Evolutionary conservation across 2,113 vertebrate genomes (phyloP), one percentile per base, ranked within the genome.

Genomic region (Micromys minutus): DNA sequence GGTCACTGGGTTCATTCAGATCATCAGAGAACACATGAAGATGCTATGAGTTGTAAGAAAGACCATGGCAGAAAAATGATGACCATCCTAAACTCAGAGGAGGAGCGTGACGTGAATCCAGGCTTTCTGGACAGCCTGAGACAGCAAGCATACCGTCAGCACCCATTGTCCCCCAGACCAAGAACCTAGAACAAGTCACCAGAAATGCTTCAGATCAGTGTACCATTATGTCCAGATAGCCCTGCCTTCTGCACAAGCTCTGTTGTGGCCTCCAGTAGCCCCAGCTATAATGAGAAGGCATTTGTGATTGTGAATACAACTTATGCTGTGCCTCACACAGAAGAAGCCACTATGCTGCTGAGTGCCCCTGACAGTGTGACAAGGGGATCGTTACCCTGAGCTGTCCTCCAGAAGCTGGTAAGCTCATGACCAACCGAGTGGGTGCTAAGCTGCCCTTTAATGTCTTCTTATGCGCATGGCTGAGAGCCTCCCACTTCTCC

Each of bases 381-480:
- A n/a, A 22, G 63, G 34, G 50, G 24, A 4, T 5, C 13, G 24
- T 31, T 26, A 17, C 36, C 24, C 69, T 26, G 65, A 57, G 61
- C 29, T 17, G 3, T 39, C n/a, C 75, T 74, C 22, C 24, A 21
- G 47, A 67, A n/a, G 45, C 74, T 55, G 36, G 55, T 11, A 34
- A 21, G 75, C 65, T 34, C 6, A 17, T 0, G 7, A 16, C 17
- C 19, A 1, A 16, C 17, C 13, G 3, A 3, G 11, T 36, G 3
- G 85, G 39, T 67, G 36, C 22, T 87, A 52, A 24, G 13, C 57
- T 16, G 5, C 26, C 39, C 45, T 55, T 26, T 1, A 15, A 3
- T 76, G 31, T 59, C 91, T 50, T 11, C 47, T 42, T 67, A 31
- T 8, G 22, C 19, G 2, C 22, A 77, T 34, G 4, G 61, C 22